Conservation (phyloP, 1,140 invertebrate genomes). For the Ips nitidus region DNA sequence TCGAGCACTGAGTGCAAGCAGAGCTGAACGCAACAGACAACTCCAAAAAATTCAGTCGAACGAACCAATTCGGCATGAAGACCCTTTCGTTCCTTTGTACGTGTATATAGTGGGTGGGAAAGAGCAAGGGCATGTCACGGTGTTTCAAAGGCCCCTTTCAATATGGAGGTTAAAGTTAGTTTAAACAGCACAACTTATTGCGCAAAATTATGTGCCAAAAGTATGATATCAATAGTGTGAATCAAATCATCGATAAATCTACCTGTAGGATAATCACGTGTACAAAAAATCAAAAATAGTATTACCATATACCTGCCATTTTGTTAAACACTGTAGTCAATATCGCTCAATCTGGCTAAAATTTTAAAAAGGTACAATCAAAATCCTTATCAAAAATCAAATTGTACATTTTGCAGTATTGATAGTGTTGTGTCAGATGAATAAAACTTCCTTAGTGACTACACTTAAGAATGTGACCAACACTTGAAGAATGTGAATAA, state of each 20-base stretch:
- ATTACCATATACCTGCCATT: background rate
- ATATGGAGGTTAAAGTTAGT: conserved; percentile 67
- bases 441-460: background rate
- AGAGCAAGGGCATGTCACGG: conserved; percentile 67
- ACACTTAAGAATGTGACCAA: background rate
- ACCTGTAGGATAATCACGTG: too few species aligned
- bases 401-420: background rate
- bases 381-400: conserved; percentile 1
- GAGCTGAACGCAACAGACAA: conserved; percentile 45
- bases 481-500: background rate
- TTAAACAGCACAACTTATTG: conserved; percentile 28
- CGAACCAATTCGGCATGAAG: conserved; percentile 39
- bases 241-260: background rate
- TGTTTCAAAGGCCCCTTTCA: conserved; percentile 66
- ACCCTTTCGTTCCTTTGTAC: conserved; percentile 59
- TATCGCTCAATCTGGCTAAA: background rate
- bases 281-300: background rate
- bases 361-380: background rate
- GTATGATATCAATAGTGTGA: background rate
- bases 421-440: background rate
- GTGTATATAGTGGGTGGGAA: conserved; percentile 67
- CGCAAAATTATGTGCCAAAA: conserved; percentile 15
- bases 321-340: background rate
- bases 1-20: conserved; percentile 50
- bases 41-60: background rate